These are phyloP conservation scores for fruit fly (Drosophila melanogaster) DNA, from an alignment of 1,140 invertebrate genomes.

Conservation along the genomic window DNA sequence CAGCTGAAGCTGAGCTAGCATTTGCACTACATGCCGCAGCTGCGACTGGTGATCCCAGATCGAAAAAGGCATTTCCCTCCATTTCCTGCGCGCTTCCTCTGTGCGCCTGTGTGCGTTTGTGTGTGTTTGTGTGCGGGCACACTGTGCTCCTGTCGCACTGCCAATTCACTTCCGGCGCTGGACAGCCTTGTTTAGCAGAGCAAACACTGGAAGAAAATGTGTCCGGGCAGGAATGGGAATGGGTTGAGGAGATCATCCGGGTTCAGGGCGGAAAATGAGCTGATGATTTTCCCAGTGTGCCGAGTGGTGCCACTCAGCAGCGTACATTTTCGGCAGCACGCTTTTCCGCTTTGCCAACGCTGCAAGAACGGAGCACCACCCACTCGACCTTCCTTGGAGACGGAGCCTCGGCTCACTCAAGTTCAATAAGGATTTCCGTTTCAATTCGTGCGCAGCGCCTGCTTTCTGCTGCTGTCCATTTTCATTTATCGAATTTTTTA, in stretches of 20 bases:
- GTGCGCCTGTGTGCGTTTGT: constrained; percentile 2
- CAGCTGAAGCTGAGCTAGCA: background rate
- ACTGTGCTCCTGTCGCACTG: constrained; percentile 59
- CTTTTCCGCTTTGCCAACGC: constrained; percentile 74
- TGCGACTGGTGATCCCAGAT: constrained; percentile 16
- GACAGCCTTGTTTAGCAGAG: constrained; percentile 49
- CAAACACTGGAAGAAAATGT: constrained; percentile 28
- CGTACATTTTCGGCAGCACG: constrained; percentile 77
- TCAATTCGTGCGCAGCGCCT: constrained; percentile 78
- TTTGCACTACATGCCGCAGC: constrained; percentile 2
- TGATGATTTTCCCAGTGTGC: constrained; percentile 14
- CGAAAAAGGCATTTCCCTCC: constrained; percentile 59
- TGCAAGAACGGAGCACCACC: constrained; percentile 26
- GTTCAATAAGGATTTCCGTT: constrained; percentile 82
- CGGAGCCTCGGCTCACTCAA: constrained; percentile 51
- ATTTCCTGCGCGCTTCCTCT: constrained; percentile 56
- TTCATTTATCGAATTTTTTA: constrained; percentile 81
- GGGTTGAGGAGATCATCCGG: background rate
- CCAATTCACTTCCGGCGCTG: constrained; percentile 73
- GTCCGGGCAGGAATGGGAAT: background rate
- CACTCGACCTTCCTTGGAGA: constrained; percentile 42
- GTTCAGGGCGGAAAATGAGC: background rate
- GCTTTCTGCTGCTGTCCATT: constrained; percentile 57
- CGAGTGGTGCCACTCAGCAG: constrained; percentile 69
- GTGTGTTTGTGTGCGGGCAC: too few species aligned